Base-by-base conservation (phyloP, 2,888 invertebrate species). In the Drosophila paucipuncta region DNA sequence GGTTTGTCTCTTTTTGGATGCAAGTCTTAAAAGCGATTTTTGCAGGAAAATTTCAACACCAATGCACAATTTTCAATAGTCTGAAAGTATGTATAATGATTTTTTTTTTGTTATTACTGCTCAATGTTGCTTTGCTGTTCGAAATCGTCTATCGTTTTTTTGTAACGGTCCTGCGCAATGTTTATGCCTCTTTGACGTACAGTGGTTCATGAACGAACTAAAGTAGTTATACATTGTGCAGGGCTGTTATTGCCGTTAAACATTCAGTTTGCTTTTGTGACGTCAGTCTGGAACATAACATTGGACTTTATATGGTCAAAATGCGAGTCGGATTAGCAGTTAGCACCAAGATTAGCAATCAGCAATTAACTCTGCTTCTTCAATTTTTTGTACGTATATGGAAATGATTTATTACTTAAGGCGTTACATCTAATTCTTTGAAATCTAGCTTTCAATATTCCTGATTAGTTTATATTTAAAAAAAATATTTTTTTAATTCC, bases 141-240 rank as follows among this genome's bases (percentile, higher is more conserved):
- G 16, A 43, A 22, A 58, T 58, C 58, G 58, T 22, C 31, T 33
- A 58, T 43, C 58, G 58, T 22, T 25, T 4, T 11, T 4, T 2
- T 39, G 9, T 57, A 57, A 57, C 57, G 57, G 57, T 57, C 57
- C 39, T 39, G 57, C 57, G 57, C 57, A 39, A 30, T 57, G 57
- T 39, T 30, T 39, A 39, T 35, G 37, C 55, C 55, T n/a, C 9
- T 1, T n/a, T 39, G 18, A 4, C n/a, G 39, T 39, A 13, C 28
- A 28, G 39, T 31, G 33, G 53, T 33, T 53, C 33, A 53, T 54
- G 33, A 9, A 16, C 18, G 37, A 25, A 37, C 54, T 37, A 16
- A 25, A 22, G 37, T 37, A 18, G 25, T 47, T 9, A 16, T 7
- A 25, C 16, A 47, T 25, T 25, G 47, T 25, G 16, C 54, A 54